Evolutionary conservation across 1,140 invertebrate species (phyloP), one percentile per base, ranked within the genome.

Genomic region (Trialeurodes vaporariorum): DNA sequence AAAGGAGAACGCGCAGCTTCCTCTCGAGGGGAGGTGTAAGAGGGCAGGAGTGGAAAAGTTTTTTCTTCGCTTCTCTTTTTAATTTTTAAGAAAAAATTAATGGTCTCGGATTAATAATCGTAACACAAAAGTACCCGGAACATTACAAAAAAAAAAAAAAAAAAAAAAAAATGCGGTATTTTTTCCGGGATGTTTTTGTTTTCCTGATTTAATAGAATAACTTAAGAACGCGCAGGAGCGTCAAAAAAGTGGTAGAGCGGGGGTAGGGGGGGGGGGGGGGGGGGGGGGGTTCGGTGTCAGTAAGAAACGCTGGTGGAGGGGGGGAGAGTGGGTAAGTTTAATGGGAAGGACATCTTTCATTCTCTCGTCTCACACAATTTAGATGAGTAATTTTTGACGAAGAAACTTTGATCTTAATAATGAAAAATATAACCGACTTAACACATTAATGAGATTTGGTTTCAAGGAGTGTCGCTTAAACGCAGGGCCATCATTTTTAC

Each of bases 181-280:
- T 49, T 49, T 49, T 49, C 34, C 34, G 34, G 34, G 5, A 9
- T 49, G 34, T 17, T 49, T 49, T 49, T 49, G 34, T 49, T 49
- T n/a, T 49, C 34, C 34, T 49, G 34, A 49, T 49, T 49, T 49
- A 49, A 49, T 49, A 49, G 34, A 49, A 49, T 49, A 49, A 49
- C 34, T 49, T 49, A 49, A 49, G 34, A 49, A 5, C 17, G 5
- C 5, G 34, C 17, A 17, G 34, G 34, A 9, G 34, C 17, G 17
- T 9, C 34, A 49, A 49, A 5, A 49, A 17, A 49, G n/a, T n/a
- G n/a, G n/a, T n/a, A n/a, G 17, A 49, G 5, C 34, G 34, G 17
- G 34, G 34, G 17, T 49, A 9, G 5, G 5, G 34, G 34, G 34
- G 34, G 34, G 34, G 17, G 34, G 34, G 34, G 34, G 5, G 34